Evolutionary conservation across 2,888 invertebrate species (phyloP).

Genomic region (Hirtodrosophila trivittata): DNA sequence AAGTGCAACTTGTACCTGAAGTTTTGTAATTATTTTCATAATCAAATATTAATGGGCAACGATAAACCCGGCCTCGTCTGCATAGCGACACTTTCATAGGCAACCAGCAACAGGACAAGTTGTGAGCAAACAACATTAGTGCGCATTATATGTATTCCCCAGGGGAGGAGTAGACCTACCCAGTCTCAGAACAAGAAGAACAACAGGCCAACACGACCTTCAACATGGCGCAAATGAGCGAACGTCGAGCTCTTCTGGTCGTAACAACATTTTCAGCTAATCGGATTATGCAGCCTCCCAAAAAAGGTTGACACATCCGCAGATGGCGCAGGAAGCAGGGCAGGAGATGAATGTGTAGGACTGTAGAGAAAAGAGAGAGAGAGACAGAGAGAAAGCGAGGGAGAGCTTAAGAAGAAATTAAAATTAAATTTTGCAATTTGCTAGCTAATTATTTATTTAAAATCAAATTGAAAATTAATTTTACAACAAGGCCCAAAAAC

Average conservation of each 20-base stretch:
- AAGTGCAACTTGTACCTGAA: constrained; percentile 36
- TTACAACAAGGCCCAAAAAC: constrained; percentile 72
- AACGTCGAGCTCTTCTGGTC: constrained; percentile 10
- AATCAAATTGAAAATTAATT: constrained; percentile 84
- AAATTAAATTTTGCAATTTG: constrained; percentile 84
- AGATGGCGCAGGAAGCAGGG: neutral
- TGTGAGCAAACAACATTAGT: constrained; percentile 76
- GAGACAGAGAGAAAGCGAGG: neutral
- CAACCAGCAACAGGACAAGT: constrained; percentile 24
- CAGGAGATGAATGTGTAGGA: neutral
- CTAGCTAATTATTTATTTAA: constrained; percentile 84
- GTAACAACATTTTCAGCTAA: constrained; percentile 74
- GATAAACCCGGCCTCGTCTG: constrained; percentile 23
- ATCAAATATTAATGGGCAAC: constrained; percentile 69
- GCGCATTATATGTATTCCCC: constrained; percentile 77
- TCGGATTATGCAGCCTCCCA: constrained; percentile 62
- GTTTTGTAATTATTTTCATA: constrained; percentile 65
- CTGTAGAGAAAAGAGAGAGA: too few relatives aligned
- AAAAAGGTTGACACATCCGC: constrained; percentile 42
- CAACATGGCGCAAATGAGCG: constrained; percentile 63
- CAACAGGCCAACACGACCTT: constrained; percentile 42
- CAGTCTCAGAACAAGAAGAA: neutral
- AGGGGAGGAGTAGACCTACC: constrained; percentile 37
- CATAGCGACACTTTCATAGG: constrained; percentile 66
- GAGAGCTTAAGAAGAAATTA: constrained; percentile 67